Conservation (phyloP, 37 sponge, comb jelly and placozoan species). For the Aphrocallistes beatrix region DNA sequence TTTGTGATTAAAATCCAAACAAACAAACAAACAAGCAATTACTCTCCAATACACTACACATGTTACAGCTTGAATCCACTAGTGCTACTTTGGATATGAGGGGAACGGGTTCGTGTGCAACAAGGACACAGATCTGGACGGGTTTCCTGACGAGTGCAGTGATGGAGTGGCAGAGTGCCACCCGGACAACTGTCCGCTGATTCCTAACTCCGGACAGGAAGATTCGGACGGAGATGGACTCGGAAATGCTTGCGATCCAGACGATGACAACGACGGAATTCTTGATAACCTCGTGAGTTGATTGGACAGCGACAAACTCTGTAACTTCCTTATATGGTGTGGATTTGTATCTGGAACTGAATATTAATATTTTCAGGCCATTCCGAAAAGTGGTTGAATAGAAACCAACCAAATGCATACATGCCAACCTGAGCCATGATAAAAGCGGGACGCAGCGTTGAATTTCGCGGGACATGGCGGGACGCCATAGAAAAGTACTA, state of each 20-base stretch:
- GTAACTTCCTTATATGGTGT: too few relatives aligned
- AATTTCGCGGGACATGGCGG: too few relatives aligned
- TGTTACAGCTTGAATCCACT: background rate
- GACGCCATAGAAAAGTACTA: too few relatives aligned
- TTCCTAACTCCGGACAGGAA: slow-evolving; percentile 56
- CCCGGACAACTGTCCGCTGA: slow-evolving; percentile 56
- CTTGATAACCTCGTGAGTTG: slow-evolving; percentile 23
- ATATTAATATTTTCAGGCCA: too few relatives aligned
- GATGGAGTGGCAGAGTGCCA: slow-evolving; percentile 29
- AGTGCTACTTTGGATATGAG: slow-evolving; percentile 25
- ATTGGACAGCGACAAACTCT: too few relatives aligned
- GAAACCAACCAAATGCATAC: too few relatives aligned
- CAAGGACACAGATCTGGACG: slow-evolving; percentile 57
- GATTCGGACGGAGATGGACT: slow-evolving; percentile 55
- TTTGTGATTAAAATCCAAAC: too few relatives aligned
- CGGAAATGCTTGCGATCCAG: slow-evolving; percentile 61
- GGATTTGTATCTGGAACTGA: too few relatives aligned
- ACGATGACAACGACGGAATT: slow-evolving; percentile 45
- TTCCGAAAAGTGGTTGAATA: too few relatives aligned
- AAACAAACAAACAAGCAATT: background rate
- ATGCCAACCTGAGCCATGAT: too few relatives aligned
- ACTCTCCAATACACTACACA: background rate
- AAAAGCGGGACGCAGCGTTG: too few relatives aligned
- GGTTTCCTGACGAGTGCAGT: slow-evolving; percentile 38
- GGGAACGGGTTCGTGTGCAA: slow-evolving; percentile 23